Evolutionary conservation across 2,113 vertebrate genomes (phyloP).

Genomic region (Chionodraco myersi): DNA sequence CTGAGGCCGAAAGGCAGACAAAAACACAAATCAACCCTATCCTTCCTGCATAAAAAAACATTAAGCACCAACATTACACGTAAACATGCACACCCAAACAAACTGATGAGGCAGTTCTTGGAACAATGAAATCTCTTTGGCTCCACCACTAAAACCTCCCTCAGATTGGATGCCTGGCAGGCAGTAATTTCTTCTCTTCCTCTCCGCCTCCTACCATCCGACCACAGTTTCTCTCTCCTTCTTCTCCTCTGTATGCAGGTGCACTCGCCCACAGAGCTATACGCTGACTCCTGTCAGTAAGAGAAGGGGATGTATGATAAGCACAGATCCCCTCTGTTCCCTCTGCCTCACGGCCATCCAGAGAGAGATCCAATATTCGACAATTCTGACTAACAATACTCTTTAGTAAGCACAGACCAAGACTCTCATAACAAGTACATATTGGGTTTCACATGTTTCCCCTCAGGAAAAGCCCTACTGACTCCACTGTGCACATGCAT

Average conservation of each 20-base stretch:
- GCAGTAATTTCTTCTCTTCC: conserved; percentile 62
- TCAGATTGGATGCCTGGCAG: conserved; percentile 66
- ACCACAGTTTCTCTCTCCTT: conserved; percentile 40
- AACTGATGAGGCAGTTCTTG: conserved; percentile 49
- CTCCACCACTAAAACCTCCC: conserved; percentile 60
- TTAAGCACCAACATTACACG: conserved; percentile 37
- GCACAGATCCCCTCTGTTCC: conserved; percentile 57
- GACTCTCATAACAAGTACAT: background rate
- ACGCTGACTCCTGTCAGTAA: conserved; percentile 72
- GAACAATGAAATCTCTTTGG: conserved; percentile 72
- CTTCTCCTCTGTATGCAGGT: conserved; percentile 71
- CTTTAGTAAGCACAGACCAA: conserved; percentile 9
- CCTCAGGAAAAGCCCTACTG: conserved; percentile 21
- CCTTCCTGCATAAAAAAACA: conserved; percentile 30
- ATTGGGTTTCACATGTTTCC: background rate
- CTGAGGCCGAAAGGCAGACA: conserved; percentile 36
- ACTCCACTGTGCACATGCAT: background rate
- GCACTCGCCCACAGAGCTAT: conserved; percentile 67
- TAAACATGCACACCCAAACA: conserved; percentile 45
- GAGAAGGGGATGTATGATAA: conserved; percentile 63
- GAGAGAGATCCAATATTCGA: conserved; percentile 13
- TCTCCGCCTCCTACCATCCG: conserved; percentile 60
- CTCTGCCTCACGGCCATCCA: conserved; percentile 35
- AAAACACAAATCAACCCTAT: conserved; percentile 45
- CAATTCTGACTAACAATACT: conserved; percentile 2